Evolutionary conservation across 2,113 vertebrate species (phyloP).

Genomic region (Pagrus major): DNA sequence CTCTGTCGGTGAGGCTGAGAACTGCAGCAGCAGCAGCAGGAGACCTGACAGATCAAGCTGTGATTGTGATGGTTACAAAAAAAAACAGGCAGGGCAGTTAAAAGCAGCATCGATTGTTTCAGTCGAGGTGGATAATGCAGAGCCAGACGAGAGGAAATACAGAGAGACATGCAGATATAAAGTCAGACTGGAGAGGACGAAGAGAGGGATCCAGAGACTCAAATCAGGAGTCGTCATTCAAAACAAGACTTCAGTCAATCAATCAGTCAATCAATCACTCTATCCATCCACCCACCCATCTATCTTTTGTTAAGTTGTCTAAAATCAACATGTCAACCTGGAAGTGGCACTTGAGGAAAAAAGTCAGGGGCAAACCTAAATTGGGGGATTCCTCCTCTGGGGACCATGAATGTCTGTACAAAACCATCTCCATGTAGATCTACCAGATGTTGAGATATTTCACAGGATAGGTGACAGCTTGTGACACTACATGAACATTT

Average conservation of each 20-base stretch:
- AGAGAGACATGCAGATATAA: neutral
- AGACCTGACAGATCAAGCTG: neutral
- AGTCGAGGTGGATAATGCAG: neutral
- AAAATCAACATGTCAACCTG: too few species aligned
- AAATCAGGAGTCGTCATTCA: neutral
- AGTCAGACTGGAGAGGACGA: neutral
- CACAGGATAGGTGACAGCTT: neutral
- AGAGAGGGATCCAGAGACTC: neutral
- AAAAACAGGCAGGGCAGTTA: neutral
- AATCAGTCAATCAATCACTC: too few species aligned
- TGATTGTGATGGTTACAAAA: neutral
- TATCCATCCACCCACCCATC: too few species aligned
- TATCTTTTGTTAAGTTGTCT: too few species aligned
- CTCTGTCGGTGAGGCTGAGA: conserved; percentile 43
- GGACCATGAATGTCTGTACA: neutral
- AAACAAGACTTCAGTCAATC: neutral
- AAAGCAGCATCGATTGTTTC: conserved; percentile 24
- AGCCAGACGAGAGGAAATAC: neutral
- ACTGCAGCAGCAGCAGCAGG: too few species aligned
- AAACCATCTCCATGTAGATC: neutral
- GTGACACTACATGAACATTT: neutral
- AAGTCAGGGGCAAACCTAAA: neutral
- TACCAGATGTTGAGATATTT: neutral
- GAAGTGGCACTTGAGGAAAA: neutral
- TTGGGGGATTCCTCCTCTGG: neutral